Evolutionary conservation across 1,140 invertebrate species (phyloP).

Genomic region (Tetragnatha versicolor): DNA sequence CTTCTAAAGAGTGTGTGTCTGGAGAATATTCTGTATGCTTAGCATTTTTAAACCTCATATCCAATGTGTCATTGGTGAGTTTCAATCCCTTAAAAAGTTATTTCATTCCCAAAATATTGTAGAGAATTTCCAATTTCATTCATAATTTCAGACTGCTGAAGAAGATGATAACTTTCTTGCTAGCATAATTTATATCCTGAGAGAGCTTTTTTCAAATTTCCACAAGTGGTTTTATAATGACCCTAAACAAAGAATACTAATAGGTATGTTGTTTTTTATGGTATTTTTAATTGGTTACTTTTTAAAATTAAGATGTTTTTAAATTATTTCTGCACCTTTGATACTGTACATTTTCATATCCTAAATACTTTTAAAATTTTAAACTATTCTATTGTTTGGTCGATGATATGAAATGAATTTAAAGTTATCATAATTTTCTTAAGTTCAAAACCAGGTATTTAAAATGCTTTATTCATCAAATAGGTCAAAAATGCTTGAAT

Average conservation of each 20-base stretch:
- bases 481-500: constrained; percentile 61
- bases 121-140: neutral
- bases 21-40: constrained; percentile 64
- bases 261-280: constrained; percentile 29
- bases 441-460: neutral
- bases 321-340: neutral
- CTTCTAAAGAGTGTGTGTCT: constrained; percentile 62
- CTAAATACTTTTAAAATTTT: too few species aligned
- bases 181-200: constrained; percentile 62
- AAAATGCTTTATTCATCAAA: neutral
- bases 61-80: constrained; percentile 61
- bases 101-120: neutral
- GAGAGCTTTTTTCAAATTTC: constrained; percentile 65
- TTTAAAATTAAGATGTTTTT: neutral
- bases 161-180: constrained; percentile 61
- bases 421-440: neutral
- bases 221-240: constrained; percentile 65
- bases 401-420: too few species aligned
- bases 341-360: too few species aligned
- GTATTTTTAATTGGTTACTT: neutral
- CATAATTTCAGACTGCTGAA: constrained; percentile 58
- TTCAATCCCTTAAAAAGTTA: neutral
- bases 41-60: constrained; percentile 63
- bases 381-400: too few species aligned
- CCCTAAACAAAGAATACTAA: constrained; percentile 33